Base-by-base conservation (phyloP, 2,888 invertebrate genomes). In the Agonopterix alstromeriana region DNA sequence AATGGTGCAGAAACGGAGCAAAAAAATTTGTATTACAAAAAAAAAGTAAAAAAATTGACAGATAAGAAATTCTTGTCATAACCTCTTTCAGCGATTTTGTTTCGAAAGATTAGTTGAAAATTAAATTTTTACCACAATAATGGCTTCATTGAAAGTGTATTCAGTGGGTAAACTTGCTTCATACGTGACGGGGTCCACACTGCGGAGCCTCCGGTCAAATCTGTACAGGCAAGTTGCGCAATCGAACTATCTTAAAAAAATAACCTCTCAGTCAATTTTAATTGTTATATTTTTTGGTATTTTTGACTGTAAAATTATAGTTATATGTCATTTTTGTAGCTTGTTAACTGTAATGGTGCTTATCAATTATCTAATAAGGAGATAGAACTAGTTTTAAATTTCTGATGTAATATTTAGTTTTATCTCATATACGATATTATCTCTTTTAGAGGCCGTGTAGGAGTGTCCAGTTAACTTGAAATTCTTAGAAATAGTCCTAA, bases 201-300 rank as follows among this genome's bases (percentile, higher is more conserved):
- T 85, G 53, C 77, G 80, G 59, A 77, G 73, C 48, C 63, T 85
- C 52, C 79, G 82, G 52, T 70, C 72, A 11, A 82, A 79, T 69
- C 54, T 84, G 41, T 77, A 78, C 72, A 88, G 90, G 91, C 90
- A 83, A 52, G 71, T 87, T 89, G 87, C 87, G 87, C 87, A 88
- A 89, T 70, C 61, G 54, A 60, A 47, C 54, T 60, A 48, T 53
- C 54, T 52, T 35, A 8, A 47, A 53, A 52, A n/a, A 56, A 67
- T 73, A 74, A 73, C 72, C 70, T 68, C 55, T 57, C 68, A 57
- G 49, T 42, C 45, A 9, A 38, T 10, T 38, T 38, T 7, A 27
- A 27, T 5, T 1, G 27, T 27, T 5, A 5, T 27, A 27, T 27
- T 27, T 27, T 27, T 27, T 7, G 1, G 27, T 27, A 3, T 27